Evolutionary conservation across 2,888 invertebrate genomes (phyloP).

Genomic region (Acrocyrtus sp.): DNA sequence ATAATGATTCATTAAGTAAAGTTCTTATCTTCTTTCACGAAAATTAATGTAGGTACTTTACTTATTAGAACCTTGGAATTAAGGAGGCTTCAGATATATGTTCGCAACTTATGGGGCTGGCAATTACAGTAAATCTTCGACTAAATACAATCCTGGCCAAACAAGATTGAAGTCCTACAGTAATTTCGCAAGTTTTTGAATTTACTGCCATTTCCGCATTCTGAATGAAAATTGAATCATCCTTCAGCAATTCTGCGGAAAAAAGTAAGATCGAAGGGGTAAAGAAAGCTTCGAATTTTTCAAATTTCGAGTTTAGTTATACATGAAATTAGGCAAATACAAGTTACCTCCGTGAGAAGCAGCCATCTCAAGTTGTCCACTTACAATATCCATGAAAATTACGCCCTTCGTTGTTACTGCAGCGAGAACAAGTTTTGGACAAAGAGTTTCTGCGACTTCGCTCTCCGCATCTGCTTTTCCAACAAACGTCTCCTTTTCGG

Average conservation of each 20-base stretch:
- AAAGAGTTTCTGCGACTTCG: conserved; percentile 1
- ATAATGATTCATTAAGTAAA: neutral
- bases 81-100: conserved; percentile 11
- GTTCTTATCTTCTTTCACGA: too few species aligned
- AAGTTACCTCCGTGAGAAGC: conserved; percentile 47
- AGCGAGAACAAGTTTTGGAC: conserved; percentile 50
- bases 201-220: conserved; percentile 40
- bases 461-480: neutral
- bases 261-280: neutral
- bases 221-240: conserved; percentile 45
- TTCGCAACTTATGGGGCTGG: neutral
- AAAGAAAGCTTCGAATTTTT: neutral
- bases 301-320: too few species aligned
- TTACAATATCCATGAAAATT: conserved; percentile 46
- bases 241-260: conserved; percentile 44
- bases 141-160: conserved; percentile 36
- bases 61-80: conserved; percentile 37
- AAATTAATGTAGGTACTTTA: neutral
- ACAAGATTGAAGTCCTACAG: conserved; percentile 53
- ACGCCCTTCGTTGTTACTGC: conserved; percentile 52
- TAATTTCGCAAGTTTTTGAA: conserved; percentile 24
- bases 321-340: neutral
- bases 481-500: conserved; percentile 6
- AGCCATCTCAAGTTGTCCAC: conserved; percentile 47
- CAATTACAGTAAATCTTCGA: conserved; percentile 20